Evolutionary conservation across 2,888 invertebrate species (phyloP).

Genomic region (Ecdyonurus torrentis): DNA sequence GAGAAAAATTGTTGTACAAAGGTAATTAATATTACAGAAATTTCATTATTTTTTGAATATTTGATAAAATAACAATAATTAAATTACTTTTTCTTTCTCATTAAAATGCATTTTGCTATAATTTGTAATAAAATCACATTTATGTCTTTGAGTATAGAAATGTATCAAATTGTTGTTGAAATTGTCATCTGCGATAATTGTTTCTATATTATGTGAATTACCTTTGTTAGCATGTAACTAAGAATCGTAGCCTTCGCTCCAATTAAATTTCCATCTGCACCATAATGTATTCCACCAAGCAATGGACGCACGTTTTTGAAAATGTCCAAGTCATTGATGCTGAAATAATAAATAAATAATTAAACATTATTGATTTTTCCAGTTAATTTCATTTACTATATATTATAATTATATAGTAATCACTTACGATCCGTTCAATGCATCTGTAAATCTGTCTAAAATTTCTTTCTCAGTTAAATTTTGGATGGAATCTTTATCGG

Average conservation of each 20-base stretch:
- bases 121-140: too few relatives aligned
- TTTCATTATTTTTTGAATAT: too few relatives aligned
- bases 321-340: conserved; percentile 13
- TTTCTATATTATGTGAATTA: too few relatives aligned
- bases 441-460: conserved; percentile 1
- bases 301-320: conserved; percentile 21
- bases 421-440: not conserved
- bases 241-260: conserved; percentile 24
- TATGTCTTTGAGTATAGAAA: too few relatives aligned
- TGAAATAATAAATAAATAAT: conserved; percentile 1
- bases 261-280: conserved; percentile 18
- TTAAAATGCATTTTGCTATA: too few relatives aligned
- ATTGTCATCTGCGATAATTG: too few relatives aligned
- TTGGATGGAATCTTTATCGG: conserved; percentile 10
- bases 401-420: not conserved
- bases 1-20: conserved; percentile 1
- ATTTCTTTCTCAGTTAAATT: conserved; percentile 6
- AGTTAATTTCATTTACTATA: not conserved
- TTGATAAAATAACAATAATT: too few relatives aligned
- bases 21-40: not conserved
- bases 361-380: not conserved
- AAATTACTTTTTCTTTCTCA: too few relatives aligned
- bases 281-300: conserved; percentile 20
- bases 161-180: too few relatives aligned
- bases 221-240: conserved; percentile 23